Evolutionary conservation across 2,888 invertebrate species (phyloP).

Genomic region (Leptinotarsa juncta): DNA sequence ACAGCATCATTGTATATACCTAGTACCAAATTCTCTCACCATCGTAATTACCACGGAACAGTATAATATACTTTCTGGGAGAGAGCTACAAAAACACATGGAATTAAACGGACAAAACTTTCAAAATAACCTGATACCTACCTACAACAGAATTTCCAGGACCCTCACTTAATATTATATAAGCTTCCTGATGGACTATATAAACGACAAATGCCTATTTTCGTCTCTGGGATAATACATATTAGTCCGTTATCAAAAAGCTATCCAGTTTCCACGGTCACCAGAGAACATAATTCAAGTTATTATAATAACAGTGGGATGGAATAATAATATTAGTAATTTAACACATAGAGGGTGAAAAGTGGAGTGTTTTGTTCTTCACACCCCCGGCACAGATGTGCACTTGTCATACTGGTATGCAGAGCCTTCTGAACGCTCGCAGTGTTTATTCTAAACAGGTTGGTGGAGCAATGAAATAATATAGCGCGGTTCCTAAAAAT

Average conservation of each 20-base stretch:
- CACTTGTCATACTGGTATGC: conserved; percentile 45
- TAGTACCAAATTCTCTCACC: too few species aligned
- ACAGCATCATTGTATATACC: too few species aligned
- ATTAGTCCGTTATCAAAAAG: conserved; percentile 7
- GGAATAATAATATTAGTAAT: conserved; percentile 43
- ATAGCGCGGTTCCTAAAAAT: conserved; percentile 34
- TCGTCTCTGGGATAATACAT: background rate
- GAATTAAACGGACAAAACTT: too few species aligned
- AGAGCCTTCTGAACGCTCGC: conserved; percentile 45
- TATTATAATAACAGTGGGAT: conserved; percentile 31
- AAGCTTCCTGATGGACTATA: too few species aligned
- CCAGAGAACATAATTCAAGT: conserved; percentile 13
- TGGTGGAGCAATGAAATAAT: conserved; percentile 50
- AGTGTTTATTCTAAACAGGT: conserved; percentile 56
- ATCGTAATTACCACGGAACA: too few species aligned
- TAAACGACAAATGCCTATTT: background rate
- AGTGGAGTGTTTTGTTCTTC: conserved; percentile 53
- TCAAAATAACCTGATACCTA: too few species aligned
- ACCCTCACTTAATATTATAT: too few species aligned
- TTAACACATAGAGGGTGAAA: conserved; percentile 40
- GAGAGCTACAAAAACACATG: too few species aligned
- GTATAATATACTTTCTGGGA: too few species aligned
- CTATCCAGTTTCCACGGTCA: conserved; percentile 14
- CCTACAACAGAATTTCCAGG: too few species aligned
- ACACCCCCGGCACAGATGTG: conserved; percentile 51